phyloP scores from a whole-genome alignment of 2,888 invertebrate genomes.

The Axea sp. region DNA sequence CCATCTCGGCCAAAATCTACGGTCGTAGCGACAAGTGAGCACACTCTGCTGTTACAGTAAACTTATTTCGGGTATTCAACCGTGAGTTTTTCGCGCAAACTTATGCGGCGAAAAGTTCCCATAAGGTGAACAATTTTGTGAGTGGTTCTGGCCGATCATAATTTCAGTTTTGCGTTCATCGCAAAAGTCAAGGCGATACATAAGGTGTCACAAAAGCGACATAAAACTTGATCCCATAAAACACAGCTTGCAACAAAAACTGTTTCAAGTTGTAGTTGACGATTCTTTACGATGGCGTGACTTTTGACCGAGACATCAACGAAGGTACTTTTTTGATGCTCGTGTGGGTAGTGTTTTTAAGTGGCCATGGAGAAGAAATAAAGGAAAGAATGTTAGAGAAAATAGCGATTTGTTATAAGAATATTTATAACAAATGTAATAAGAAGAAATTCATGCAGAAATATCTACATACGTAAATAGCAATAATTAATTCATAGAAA shows the following conservation, averaged over 20 bases:
- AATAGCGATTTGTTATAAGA: too few relatives aligned
- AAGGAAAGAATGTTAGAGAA: too few relatives aligned
- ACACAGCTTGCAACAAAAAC: conserved; percentile 14
- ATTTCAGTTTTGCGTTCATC: conserved; percentile 42
- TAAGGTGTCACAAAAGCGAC: conserved; percentile 30
- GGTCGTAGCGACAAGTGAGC: conserved; percentile 9
- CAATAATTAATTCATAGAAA: too few relatives aligned
- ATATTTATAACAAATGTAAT: too few relatives aligned
- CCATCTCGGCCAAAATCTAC: conserved; percentile 3
- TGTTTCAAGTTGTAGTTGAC: conserved; percentile 14
- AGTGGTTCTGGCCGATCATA: conserved; percentile 38
- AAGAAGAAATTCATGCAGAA: too few relatives aligned
- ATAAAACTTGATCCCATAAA: conserved; percentile 44
- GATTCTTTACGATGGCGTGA: conserved; percentile 8
- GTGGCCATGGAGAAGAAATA: too few relatives aligned
- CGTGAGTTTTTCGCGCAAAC: conserved; percentile 11
- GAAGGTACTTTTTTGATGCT: conserved; percentile 1
- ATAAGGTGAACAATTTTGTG: conserved; percentile 41
- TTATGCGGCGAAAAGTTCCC: conserved; percentile 26
- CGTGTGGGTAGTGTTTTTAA: conserved; percentile 1
- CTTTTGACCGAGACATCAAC: conserved; percentile 9
- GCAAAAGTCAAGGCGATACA: conserved; percentile 22
- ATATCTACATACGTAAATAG: too few relatives aligned
- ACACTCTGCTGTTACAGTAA: conserved; percentile 7
- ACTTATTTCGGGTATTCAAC: conserved; percentile 12